These are phyloP conservation scores for Apocrypta bakeri DNA, from an alignment of 1,140 invertebrate species.

Conservation along the genomic window DNA sequence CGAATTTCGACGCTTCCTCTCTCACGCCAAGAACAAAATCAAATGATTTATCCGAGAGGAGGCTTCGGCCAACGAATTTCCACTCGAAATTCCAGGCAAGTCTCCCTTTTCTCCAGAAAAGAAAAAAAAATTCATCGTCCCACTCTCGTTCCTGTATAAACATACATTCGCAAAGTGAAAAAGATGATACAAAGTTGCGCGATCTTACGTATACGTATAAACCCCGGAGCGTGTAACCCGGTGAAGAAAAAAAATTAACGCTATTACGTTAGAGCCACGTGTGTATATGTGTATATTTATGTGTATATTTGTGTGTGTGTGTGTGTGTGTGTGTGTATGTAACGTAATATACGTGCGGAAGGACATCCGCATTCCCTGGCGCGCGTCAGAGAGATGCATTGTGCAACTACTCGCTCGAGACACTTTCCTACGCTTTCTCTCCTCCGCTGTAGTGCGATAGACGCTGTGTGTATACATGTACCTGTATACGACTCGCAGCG, in stretches of 20 bases:
- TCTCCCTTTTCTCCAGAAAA: background rate
- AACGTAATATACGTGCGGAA: slow-evolving; percentile 9
- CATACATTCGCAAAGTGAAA: too few relatives aligned
- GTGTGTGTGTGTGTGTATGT: too few relatives aligned
- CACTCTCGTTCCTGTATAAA: too few relatives aligned
- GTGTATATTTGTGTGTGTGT: too few relatives aligned
- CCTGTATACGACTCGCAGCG: background rate
- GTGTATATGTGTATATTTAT: too few relatives aligned
- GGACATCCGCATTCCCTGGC: slow-evolving; percentile 35
- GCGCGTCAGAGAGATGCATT: slow-evolving; percentile 14
- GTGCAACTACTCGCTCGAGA: slow-evolving; percentile 23
- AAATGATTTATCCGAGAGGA: too few relatives aligned
- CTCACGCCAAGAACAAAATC: too few relatives aligned
- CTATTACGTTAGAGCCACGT: too few relatives aligned
- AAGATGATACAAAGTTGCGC: too few relatives aligned
- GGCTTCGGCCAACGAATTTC: background rate
- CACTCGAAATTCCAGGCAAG: background rate
- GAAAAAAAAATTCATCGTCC: background rate
- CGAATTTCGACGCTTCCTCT: background rate
- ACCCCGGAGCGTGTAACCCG: background rate
- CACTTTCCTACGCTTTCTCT: slow-evolving; percentile 31
- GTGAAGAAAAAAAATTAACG: background rate
- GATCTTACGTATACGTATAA: too few relatives aligned
- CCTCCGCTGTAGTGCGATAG: background rate
- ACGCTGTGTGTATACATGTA: background rate